A percentile compares a stretch with the other conserved stretches of the same genome.
phyloP scores from a whole-genome alignment of 2,113 vertebrate genomes.

The Carettochelys insculpta region DNA sequence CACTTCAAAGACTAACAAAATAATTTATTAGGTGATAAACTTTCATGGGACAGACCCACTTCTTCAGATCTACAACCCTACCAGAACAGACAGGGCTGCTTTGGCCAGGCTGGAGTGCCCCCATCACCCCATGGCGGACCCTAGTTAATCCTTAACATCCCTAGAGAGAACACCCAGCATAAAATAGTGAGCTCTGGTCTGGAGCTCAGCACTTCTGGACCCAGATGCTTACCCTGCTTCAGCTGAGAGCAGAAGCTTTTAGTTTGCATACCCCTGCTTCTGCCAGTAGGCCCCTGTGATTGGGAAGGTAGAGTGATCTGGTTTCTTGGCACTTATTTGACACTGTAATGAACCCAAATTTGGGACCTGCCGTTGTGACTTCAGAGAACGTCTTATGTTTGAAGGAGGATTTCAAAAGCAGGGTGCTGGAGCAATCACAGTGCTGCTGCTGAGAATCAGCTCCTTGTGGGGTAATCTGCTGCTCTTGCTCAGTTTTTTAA shows the following conservation, averaged over 20 bases:
- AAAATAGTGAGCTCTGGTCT: not conserved
- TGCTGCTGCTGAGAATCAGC: not conserved
- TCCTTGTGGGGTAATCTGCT: not conserved
- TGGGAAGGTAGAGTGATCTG: too few species aligned
- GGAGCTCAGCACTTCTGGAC: not conserved
- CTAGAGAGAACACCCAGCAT: not conserved
- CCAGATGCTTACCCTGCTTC: not conserved
- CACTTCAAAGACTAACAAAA: too few species aligned
- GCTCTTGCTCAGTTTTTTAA: not conserved
- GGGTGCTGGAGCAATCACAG: not conserved
- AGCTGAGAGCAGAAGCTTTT: not conserved
- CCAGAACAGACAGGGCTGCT: too few species aligned
- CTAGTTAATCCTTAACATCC: too few species aligned
- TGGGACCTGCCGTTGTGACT: not conserved
- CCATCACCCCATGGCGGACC: too few species aligned
- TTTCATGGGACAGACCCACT: too few species aligned
- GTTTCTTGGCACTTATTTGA: not conserved
- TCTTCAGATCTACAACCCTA: too few species aligned
- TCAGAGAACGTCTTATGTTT: not conserved
- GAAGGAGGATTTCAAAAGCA: not conserved
- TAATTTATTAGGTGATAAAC: too few species aligned
- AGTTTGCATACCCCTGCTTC: not conserved
- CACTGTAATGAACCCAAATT: not conserved
- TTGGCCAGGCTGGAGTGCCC: too few species aligned
- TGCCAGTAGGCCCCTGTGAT: too few species aligned